Evolutionary conservation across 2,113 vertebrate species (phyloP).

Genomic region (Recurvirostra avosetta): DNA sequence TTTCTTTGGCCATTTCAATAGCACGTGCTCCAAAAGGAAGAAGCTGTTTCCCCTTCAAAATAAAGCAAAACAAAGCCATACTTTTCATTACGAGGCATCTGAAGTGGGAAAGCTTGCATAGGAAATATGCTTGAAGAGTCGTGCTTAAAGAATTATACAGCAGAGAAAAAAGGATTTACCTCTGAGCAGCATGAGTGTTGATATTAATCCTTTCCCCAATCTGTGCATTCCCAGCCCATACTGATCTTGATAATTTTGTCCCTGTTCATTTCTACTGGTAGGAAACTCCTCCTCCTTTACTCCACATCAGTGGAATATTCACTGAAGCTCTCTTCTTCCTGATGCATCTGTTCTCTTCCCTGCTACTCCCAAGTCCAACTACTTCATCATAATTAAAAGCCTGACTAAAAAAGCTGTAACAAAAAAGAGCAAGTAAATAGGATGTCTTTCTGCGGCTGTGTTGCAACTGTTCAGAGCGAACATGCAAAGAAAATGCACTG

Average conservation of each 20-base stretch:
- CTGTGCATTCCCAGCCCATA: not conserved
- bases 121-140: not conserved
- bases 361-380: not conserved
- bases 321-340: not conserved
- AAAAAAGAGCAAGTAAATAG: not conserved
- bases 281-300: not conserved
- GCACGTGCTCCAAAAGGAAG: not conserved
- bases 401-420: not conserved
- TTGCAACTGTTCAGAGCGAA: not conserved
- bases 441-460: not conserved
- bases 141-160: not conserved
- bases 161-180: not conserved
- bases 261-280: not conserved
- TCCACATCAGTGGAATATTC: not conserved
- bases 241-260: not conserved
- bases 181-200: not conserved
- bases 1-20: not conserved
- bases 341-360: not conserved
- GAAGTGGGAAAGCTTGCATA: not conserved
- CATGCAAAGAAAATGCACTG: not conserved
- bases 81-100: not conserved
- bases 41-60: not conserved
- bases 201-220: not conserved
- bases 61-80: not conserved
- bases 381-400: not conserved